Evolutionary conservation across 2,113 vertebrate genomes (phyloP), one percentile per base, ranked within the genome.

Genomic region (Sterrhoptilus dennistouni): DNA sequence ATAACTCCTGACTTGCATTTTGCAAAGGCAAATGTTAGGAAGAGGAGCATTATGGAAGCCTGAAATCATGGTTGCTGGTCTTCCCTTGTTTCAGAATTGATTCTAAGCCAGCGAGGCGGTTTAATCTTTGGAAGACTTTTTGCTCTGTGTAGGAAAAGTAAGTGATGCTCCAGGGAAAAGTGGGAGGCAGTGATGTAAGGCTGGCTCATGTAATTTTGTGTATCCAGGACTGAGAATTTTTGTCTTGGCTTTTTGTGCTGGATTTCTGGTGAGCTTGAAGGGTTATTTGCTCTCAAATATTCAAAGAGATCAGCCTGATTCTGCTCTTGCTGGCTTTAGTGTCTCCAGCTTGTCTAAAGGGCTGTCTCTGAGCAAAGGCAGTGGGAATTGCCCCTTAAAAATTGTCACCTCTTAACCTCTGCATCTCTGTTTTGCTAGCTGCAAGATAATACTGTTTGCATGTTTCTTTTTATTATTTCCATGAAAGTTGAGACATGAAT

Each of bases 1-100:
- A 53, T 87, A 97, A 78, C 50, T 92, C 81, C 45, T 75, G 50
- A 56, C 31, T 87, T 71, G 78, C 66, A 29, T 95, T 95, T 94
- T 95, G 47, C 33, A 78, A 75, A 88, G 60, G 70, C 10, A 38
- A 71, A 47, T 12, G 6, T 84, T 82, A 57, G 87, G 60, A 79
- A 89, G 84, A 29, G 33, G 24, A 93, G 47, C 28, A 49, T 91
- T 94, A 31, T 29, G 69, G 76, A 85, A 95, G n/a, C 68, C 40
- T 36, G 81, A 61, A 93, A 82, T 93, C 29, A 29, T 7, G n/a
- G 47, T 22, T 27, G 11, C 60, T 87, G 38, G 36, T 82, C 31
- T 52, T 59, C 57, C 78, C 66, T 66, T 91, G 40, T 94, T 92
- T 89, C 89, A 76, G 53, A 87, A 56, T 31, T 49, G 50, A 63